Evolutionary conservation across 2,888 invertebrate genomes (phyloP).

Genomic region (Tanaodytes sp.): DNA sequence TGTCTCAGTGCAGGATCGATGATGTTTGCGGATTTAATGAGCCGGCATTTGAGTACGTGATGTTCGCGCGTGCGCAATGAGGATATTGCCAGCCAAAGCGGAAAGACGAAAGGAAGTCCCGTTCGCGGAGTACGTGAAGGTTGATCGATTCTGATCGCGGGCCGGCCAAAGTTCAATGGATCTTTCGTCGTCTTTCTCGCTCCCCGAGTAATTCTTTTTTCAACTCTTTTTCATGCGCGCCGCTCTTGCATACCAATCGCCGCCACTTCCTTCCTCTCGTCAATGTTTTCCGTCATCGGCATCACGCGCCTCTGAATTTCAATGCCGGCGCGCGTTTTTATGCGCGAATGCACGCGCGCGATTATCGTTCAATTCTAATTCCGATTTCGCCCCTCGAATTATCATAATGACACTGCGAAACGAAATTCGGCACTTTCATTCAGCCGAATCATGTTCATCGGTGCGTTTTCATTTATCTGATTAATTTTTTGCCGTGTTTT

Average conservation of each 20-base stretch:
- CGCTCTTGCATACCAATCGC: slow-evolving; percentile 69
- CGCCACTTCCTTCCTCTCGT: slow-evolving; percentile 71
- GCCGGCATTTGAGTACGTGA: too few species aligned
- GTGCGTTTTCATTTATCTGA: too few species aligned
- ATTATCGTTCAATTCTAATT: slow-evolving; percentile 51
- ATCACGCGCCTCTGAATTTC: slow-evolving; percentile 65
- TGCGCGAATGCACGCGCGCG: slow-evolving; percentile 48
- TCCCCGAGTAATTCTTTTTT: slow-evolving; percentile 30
- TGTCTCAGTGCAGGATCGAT: too few species aligned
- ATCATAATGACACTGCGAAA: slow-evolving; percentile 29
- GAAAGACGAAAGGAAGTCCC: slow-evolving; percentile 70
- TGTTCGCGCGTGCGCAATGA: neutral
- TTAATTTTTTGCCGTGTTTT: too few species aligned
- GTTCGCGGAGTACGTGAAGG: slow-evolving; percentile 65
- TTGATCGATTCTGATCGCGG: slow-evolving; percentile 64
- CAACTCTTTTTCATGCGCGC: slow-evolving; percentile 28
- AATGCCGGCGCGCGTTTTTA: slow-evolving; percentile 58
- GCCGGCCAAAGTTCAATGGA: slow-evolving; percentile 70
- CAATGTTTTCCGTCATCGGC: slow-evolving; percentile 63
- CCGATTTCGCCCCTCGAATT: slow-evolving; percentile 31
- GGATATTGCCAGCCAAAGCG: slow-evolving; percentile 60
- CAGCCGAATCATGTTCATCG: too few species aligned
- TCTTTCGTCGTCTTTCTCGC: slow-evolving; percentile 53
- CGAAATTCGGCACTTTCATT: slow-evolving; percentile 4
- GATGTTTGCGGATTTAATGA: too few species aligned